phyloP scores from a whole-genome alignment of 2,797 vertebrate genomes.

The Sebastes paucispinis region DNA sequence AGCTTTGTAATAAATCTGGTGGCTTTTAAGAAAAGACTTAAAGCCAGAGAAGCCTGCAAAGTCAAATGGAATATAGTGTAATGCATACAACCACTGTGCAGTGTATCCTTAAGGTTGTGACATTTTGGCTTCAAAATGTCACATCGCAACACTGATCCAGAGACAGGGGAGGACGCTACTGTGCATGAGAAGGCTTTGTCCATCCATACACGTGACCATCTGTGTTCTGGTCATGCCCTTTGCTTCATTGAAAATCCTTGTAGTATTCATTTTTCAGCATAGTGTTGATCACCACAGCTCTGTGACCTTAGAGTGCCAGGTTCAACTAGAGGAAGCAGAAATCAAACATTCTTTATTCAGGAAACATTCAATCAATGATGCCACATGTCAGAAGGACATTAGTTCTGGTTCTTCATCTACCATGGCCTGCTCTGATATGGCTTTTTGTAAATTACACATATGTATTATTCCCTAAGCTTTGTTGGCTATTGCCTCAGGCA shows the following conservation, averaged over 20 bases:
- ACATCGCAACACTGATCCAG: neutral
- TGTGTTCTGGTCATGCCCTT: neutral
- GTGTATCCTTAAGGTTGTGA: conserved; percentile 14
- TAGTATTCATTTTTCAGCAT: neutral
- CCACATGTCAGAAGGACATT: no score
- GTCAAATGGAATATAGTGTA: neutral
- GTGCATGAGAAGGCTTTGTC: neutral
- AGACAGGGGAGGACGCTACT: neutral
- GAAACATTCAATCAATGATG: no score
- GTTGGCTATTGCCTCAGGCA: no score
- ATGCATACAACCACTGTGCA: neutral
- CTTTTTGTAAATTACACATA: no score
- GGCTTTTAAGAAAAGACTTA: conserved; percentile 7
- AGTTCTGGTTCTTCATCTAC: no score
- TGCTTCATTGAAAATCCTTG: neutral
- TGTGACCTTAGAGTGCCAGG: no score
- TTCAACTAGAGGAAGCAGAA: no score
- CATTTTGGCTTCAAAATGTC: conserved; percentile 34
- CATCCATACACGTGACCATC: neutral
- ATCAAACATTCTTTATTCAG: no score
- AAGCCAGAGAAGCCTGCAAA: neutral
- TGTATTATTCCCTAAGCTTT: no score
- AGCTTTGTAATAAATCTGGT: conserved; percentile 5
- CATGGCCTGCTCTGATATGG: no score
- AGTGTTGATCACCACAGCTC: neutral